phyloP scores from a whole-genome alignment of 2,797 vertebrate species.

The Salarias fasciatus region DNA sequence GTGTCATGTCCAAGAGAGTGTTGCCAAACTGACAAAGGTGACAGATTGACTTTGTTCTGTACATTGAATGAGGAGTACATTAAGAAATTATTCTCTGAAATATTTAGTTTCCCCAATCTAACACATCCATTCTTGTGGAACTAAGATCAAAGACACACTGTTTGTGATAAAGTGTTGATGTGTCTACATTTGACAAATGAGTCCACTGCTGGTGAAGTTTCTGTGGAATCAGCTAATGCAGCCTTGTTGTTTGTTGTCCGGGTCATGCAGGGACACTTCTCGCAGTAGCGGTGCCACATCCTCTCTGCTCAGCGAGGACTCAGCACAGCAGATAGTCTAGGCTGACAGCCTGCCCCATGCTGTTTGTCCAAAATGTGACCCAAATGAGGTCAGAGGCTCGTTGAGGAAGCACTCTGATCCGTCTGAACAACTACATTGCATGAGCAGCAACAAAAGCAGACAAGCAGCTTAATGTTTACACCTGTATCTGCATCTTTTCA shows the following conservation, averaged over 20 bases:
- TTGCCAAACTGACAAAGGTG: constrained; percentile 82
- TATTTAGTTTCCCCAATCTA: too few species aligned
- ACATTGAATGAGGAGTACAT: not conserved
- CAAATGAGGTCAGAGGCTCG: constrained; percentile 65
- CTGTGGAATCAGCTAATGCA: constrained; percentile 12
- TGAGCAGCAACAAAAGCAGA: constrained; percentile 34
- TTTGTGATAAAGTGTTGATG: not conserved
- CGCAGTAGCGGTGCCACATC: constrained; percentile 59
- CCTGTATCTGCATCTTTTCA: constrained; percentile 16
- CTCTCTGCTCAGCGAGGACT: constrained; percentile 49
- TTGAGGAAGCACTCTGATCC: constrained; percentile 26
- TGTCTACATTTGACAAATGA: constrained; percentile 2
- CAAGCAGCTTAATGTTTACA: constrained; percentile 2
- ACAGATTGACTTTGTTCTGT: constrained; percentile 8
- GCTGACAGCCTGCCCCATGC: constrained; percentile 71
- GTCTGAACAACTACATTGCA: constrained; percentile 35
- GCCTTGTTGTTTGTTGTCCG: constrained; percentile 46
- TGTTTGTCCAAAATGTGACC: constrained; percentile 69
- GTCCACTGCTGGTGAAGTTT: constrained; percentile 5
- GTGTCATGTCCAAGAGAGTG: constrained; percentile 81
- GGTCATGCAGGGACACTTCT: constrained; percentile 40
- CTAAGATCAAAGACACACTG: not conserved
- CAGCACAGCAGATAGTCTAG: constrained; percentile 49
- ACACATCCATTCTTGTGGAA: not conserved
- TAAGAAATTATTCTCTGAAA: not conserved